A percentile compares a stretch with the other conserved stretches of the same genome.
These are phyloP conservation scores for Cenopis cana DNA, from an alignment of 2,888 invertebrate genomes.

Conservation along the genomic window DNA sequence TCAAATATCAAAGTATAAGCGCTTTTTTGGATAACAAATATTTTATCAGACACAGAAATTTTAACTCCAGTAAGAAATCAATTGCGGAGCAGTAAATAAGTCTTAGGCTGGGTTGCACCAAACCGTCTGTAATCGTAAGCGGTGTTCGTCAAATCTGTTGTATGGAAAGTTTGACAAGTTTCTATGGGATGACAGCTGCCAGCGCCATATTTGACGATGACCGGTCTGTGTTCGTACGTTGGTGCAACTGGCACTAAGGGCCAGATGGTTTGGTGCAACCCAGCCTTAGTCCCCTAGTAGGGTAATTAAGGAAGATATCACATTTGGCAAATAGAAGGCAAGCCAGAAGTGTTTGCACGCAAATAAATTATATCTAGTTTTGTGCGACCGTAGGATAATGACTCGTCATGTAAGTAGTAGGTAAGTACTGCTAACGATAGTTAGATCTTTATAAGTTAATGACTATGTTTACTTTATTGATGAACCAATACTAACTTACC, in stretches of 20 bases:
- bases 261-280: too few species aligned
- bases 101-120: too few species aligned
- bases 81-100: conserved; percentile 11
- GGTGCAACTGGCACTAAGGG: too few species aligned
- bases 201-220: too few species aligned
- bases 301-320: conserved; percentile 6
- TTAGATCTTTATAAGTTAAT: not conserved
- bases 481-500: too few species aligned
- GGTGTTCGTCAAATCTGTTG: too few species aligned
- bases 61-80: not conserved
- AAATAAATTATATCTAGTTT: not conserved
- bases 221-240: too few species aligned
- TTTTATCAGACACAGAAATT: not conserved
- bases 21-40: not conserved
- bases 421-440: conserved; percentile 17
- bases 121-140: too few species aligned
- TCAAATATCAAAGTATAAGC: not conserved
- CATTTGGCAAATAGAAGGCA: conserved; percentile 8
- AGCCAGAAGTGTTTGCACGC: not conserved
- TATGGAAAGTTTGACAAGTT: too few species aligned
- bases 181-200: too few species aligned
- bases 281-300: conserved; percentile 9
- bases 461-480: not conserved
- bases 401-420: not conserved
- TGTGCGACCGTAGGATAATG: conserved; percentile 8